Evolutionary conservation across 2,113 vertebrate genomes (phyloP).

Genomic region (Cnemophilus loriae): DNA sequence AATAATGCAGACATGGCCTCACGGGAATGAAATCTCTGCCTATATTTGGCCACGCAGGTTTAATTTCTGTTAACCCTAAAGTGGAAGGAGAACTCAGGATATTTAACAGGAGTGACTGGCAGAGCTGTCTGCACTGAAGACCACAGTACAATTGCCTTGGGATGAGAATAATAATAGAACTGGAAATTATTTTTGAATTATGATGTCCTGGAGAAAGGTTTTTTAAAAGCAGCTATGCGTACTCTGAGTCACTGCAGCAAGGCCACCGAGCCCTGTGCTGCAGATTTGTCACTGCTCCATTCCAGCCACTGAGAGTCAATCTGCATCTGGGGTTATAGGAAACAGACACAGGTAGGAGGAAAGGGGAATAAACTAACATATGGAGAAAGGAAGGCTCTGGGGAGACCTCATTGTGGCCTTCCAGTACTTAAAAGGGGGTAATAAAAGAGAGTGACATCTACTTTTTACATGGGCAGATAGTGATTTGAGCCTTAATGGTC

Average conservation of each 20-base stretch:
- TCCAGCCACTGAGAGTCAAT: neutral
- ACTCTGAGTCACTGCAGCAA: neutral
- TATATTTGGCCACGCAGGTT: slow-evolving; percentile 3
- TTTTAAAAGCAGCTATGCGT: neutral
- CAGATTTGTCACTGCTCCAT: neutral
- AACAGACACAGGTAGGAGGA: neutral
- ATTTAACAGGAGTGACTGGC: neutral
- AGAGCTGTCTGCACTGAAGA: neutral
- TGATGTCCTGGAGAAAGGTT: neutral
- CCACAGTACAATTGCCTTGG: neutral
- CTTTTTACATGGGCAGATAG: neutral
- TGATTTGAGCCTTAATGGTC: neutral
- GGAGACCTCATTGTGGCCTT: neutral
- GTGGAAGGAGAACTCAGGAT: neutral
- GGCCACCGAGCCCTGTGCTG: neutral
- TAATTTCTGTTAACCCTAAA: slow-evolving; percentile 27
- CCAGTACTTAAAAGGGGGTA: neutral
- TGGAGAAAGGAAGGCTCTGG: neutral
- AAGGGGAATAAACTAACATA: neutral
- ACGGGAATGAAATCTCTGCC: slow-evolving; percentile 28
- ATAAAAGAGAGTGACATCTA: neutral
- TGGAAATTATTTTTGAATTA: slow-evolving; percentile 41
- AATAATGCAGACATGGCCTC: slow-evolving; percentile 20
- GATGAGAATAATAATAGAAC: slow-evolving; percentile 35
- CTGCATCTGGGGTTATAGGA: neutral